These are phyloP conservation scores for Tethea ocularis DNA, from an alignment of 2,888 invertebrate genomes.

Conservation along the genomic window DNA sequence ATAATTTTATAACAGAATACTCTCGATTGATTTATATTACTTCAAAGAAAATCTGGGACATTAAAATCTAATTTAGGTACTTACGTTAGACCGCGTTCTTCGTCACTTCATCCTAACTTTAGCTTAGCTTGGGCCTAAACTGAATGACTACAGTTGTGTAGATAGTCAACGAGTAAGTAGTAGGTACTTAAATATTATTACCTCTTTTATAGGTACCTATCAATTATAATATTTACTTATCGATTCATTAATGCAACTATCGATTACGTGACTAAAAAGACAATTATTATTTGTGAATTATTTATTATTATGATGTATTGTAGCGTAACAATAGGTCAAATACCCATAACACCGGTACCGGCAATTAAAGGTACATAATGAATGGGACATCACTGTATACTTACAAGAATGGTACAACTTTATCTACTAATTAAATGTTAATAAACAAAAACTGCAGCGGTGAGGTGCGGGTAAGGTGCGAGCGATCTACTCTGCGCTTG, in stretches of 20 bases:
- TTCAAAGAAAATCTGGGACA: too few relatives aligned
- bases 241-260: not conserved
- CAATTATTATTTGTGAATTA: conserved; percentile 10
- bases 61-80: too few relatives aligned
- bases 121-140: too few relatives aligned
- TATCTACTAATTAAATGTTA: conserved; percentile 76
- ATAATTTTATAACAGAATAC: too few relatives aligned
- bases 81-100: too few relatives aligned
- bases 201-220: not conserved
- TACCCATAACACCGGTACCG: conserved; percentile 21
- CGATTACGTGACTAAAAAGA: conserved; percentile 17
- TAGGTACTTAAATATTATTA: not conserved
- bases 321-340: conserved; percentile 36
- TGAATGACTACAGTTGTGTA: too few relatives aligned
- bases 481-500: conserved; percentile 26
- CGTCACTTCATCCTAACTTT: too few relatives aligned
- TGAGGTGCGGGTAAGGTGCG: conserved; percentile 32
- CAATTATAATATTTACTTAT: not conserved
- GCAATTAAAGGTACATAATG: conserved; percentile 57
- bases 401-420: conserved; percentile 55
- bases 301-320: conserved; percentile 17
- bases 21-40: not conserved
- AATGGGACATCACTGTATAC: conserved; percentile 48
- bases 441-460: conserved; percentile 67
- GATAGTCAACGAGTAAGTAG: too few relatives aligned